A percentile compares a stretch with the other conserved stretches of the same genome.
Evolutionary conservation across 2,113 vertebrate genomes (phyloP).

Genomic region (Naja naja): DNA sequence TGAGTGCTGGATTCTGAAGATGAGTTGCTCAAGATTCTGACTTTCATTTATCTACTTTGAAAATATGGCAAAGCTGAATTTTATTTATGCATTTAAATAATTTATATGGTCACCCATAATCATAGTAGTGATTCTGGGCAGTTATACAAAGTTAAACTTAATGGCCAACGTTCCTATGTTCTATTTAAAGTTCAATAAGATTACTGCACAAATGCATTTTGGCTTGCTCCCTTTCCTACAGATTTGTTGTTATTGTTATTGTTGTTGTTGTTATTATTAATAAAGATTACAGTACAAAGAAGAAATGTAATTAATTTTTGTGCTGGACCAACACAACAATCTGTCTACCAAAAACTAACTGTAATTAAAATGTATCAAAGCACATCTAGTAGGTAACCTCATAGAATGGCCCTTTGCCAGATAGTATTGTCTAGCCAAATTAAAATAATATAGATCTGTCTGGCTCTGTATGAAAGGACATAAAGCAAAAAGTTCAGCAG

Average conservation of each 20-base stretch:
- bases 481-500: not conserved
- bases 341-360: not conserved
- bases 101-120: not conserved
- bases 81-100: not conserved
- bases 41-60: not conserved
- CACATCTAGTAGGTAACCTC: not conserved
- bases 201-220: not conserved
- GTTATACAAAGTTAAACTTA: not conserved
- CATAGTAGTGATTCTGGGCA: not conserved
- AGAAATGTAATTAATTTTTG: not conserved
- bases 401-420: not conserved
- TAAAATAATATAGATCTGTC: not conserved
- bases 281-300: not conserved
- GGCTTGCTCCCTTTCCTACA: not conserved
- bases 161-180: not conserved
- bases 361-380: not conserved
- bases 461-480: not conserved
- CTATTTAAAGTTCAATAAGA: not conserved
- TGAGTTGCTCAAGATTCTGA: not conserved
- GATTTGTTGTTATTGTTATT: not conserved
- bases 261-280: not conserved
- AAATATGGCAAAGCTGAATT: not conserved
- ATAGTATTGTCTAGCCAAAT: not conserved
- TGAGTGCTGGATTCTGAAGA: not conserved
- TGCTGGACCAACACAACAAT: not conserved